A percentile compares a stretch with the other conserved stretches of the same genome.
phyloP scores from a whole-genome alignment of 2,797 vertebrate species.

The Lithobates pipiens region DNA sequence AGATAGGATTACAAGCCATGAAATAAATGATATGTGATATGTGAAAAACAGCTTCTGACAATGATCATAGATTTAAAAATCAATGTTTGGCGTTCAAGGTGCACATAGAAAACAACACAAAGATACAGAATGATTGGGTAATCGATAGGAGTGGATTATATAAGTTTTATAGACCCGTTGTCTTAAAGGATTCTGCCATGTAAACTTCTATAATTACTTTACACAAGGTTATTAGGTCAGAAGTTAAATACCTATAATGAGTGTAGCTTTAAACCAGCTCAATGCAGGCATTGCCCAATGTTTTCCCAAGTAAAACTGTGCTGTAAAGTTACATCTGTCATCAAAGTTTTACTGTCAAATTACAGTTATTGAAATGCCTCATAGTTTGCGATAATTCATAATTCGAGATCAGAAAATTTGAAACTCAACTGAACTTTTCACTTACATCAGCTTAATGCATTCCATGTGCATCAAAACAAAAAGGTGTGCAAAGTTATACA shows the following conservation, averaged over 20 bases:
- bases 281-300: background rate
- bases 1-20: background rate
- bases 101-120: constrained; percentile 8
- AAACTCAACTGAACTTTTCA: too few species aligned
- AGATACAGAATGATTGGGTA: constrained; percentile 21
- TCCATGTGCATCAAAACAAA: too few species aligned
- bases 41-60: background rate
- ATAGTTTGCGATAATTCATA: too few species aligned
- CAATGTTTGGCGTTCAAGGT: constrained; percentile 26
- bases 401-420: too few species aligned
- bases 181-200: background rate
- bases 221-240: constrained; percentile 16
- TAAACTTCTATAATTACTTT: constrained; percentile 9
- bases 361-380: background rate
- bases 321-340: background rate
- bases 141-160: constrained; percentile 13
- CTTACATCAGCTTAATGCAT: too few species aligned
- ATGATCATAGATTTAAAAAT: background rate
- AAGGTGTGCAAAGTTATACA: too few species aligned
- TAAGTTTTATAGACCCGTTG: background rate
- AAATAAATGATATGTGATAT: background rate
- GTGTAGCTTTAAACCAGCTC: background rate
- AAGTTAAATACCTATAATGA: constrained; percentile 22
- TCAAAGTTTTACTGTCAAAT: background rate
- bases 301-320: background rate